These are phyloP conservation scores for zebrafish (Danio rerio) DNA, from an alignment of 2,113 vertebrate species.

Conservation along the genomic window DNA sequence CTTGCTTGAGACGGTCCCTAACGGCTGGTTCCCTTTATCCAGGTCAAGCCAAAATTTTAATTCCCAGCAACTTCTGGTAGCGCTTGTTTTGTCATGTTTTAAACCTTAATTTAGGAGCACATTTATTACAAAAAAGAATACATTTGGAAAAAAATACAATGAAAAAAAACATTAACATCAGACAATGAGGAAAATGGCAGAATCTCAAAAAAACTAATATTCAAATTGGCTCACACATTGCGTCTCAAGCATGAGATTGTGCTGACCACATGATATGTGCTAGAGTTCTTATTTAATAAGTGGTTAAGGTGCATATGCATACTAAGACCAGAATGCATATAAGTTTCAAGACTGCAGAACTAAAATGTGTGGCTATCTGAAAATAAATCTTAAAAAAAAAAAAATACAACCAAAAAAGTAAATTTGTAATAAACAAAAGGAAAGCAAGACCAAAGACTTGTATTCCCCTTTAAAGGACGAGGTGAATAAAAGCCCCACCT, in stretches of 20 bases:
- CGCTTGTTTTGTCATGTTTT: slow-evolving; percentile 16
- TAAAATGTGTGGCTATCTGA: slow-evolving; percentile 71
- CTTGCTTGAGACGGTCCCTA: slow-evolving; percentile 65
- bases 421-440: slow-evolving; percentile 71
- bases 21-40: not conserved
- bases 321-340: slow-evolving; percentile 72
- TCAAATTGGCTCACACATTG: not conserved
- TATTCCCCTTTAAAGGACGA: slow-evolving; percentile 91
- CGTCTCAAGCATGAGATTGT: slow-evolving; percentile 69
- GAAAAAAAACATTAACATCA: not conserved
- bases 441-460: slow-evolving; percentile 75
- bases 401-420: slow-evolving; percentile 61
- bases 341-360: slow-evolving; percentile 76
- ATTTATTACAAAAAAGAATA: not conserved
- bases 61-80: not conserved
- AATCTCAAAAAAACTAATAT: not conserved
- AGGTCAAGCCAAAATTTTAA: not conserved
- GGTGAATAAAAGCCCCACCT: slow-evolving; percentile 88
- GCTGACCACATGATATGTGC: slow-evolving; percentile 60
- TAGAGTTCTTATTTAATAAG: slow-evolving; percentile 56
- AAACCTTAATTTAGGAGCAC: not conserved
- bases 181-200: not conserved
- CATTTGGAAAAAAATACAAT: no score
- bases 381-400: slow-evolving; percentile 55
- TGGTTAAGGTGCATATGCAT: slow-evolving; percentile 70